These are phyloP conservation scores for Pelvicachromis taeniatus DNA, from an alignment of 2,113 vertebrate species.

Conservation along the genomic window DNA sequence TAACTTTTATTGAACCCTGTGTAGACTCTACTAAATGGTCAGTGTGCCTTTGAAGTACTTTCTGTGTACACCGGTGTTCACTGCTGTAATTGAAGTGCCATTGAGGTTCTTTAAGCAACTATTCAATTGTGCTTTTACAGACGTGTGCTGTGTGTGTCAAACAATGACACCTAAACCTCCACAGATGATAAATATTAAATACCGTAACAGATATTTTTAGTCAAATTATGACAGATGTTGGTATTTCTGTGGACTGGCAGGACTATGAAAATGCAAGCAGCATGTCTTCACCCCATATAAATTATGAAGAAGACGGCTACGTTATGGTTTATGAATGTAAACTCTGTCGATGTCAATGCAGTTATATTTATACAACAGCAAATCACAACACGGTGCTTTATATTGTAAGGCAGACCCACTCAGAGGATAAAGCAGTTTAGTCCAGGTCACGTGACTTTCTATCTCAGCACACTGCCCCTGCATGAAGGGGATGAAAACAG, in stretches of 20 bases:
- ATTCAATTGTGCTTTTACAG: too few relatives aligned
- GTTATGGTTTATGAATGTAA: neutral
- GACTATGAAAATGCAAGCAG: neutral
- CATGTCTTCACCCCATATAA: neutral
- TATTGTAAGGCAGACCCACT: neutral
- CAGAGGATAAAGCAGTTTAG: slow-evolving; percentile 15
- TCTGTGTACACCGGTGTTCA: too few relatives aligned
- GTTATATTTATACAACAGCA: neutral
- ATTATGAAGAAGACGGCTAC: neutral
- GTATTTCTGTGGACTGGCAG: neutral
- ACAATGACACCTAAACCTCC: neutral
- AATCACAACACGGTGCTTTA: neutral
- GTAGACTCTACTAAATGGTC: too few relatives aligned
- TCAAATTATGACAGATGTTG: neutral
- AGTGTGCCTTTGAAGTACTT: too few relatives aligned
- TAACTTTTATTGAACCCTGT: neutral
- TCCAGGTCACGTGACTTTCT: slow-evolving; percentile 10
- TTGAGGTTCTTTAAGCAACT: too few relatives aligned
- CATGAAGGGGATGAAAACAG: neutral
- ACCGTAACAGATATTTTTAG: neutral
- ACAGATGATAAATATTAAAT: neutral
- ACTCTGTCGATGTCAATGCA: neutral
- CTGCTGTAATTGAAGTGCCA: too few relatives aligned
- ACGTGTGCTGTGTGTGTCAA: neutral
- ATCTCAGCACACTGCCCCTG: neutral